phyloP scores from a whole-genome alignment of 2,888 invertebrate genomes.

The Chirona hameri region DNA sequence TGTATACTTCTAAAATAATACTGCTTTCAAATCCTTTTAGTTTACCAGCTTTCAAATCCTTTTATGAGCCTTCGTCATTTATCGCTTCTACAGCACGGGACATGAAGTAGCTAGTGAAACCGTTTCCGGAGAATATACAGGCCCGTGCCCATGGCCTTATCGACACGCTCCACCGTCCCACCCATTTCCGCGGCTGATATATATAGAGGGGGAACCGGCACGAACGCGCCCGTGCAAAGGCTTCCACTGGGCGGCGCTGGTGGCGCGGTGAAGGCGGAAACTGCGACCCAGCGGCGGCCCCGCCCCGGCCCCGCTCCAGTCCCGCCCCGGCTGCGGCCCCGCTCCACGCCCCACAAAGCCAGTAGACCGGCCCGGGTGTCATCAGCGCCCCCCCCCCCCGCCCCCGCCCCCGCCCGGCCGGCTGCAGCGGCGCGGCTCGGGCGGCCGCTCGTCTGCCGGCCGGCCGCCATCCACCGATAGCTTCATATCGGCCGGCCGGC shows the following conservation, averaged over 20 bases:
- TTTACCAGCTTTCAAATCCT: no score
- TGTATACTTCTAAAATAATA: no score
- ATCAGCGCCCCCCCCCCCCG: not conserved
- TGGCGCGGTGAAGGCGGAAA: not conserved
- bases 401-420: not conserved
- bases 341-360: not conserved
- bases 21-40: no score
- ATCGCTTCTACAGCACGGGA: no score
- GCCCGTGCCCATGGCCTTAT: no score
- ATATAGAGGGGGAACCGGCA: not conserved
- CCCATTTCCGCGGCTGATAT: no score
- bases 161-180: no score
- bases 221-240: not conserved
- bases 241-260: no score
- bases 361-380: not conserved
- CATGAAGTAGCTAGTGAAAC: no score
- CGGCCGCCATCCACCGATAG: not conserved
- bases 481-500: conserved; percentile 7
- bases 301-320: not conserved
- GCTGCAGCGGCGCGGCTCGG: not conserved
- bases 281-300: not conserved
- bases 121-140: no score
- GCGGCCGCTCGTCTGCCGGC: not conserved
- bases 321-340: not conserved
- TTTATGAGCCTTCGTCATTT: no score